Evolutionary conservation across 2,888 invertebrate genomes (phyloP), one percentile per base, ranked within the genome.

Genomic region (Griposia aprilina): DNA sequence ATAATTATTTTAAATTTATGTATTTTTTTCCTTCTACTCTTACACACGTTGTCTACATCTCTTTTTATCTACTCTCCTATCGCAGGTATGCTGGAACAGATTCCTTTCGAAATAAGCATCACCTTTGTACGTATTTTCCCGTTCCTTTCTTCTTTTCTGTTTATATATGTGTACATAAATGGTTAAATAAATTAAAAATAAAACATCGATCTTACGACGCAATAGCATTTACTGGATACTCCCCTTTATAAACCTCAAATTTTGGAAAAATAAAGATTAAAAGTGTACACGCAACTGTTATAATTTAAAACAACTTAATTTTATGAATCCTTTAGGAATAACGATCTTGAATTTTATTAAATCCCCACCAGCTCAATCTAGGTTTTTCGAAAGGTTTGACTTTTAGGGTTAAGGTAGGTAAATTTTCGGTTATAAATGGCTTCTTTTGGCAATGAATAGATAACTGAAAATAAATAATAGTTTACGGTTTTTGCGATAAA

Each of bases 241-340:
- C 0, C 0, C 20, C n/a, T 59, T 50, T n/a, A 63, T 15, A 57
- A 60, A n/a, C 45, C 17, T 6, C 17, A 57, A 65, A 41, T 20
- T 20, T 4, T 69, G 23, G 1, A 8, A 59, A 82, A 59, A 59
- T 60, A 65, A 59, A 66, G 30, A 26, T 20, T 48, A 15, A 45
- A 67, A 48, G 10, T 36, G 36, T 41, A 67, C 52, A 67, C 55
- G 73, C 55, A 41, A 80, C 60, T n/a, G 4, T 67, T 55, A 66
- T 17, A 55, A 67, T 67, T 66, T 71, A 45, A 45, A 60, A 52
- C 11, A 63, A 78, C 69, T n/a, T 17, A 36, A 82, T 81, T 75
- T 76, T 57, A 76, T 75, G 55, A 75, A 70, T 41, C 70, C 50
- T 36, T 57, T 76, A n/a, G 26, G 63, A 57, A 15, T 62, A 59